Conservation (phyloP, 2,888 invertebrate species). For the Podabrus alpinus region DNA sequence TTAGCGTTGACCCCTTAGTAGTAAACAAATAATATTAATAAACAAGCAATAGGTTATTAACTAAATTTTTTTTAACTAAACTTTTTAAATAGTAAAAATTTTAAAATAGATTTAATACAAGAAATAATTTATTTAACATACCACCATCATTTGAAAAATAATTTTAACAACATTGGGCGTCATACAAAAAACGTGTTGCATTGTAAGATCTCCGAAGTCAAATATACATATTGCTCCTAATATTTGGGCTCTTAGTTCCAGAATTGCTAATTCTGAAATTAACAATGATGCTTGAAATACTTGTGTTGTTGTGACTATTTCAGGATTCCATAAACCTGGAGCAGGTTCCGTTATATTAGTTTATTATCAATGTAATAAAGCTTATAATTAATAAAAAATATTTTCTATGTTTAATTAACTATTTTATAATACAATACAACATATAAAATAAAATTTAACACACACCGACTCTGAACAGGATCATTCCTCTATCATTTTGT, state of each 20-base stretch:
- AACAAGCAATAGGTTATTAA: no score
- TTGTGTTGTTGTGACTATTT: conserved; percentile 66
- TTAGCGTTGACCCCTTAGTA: no score
- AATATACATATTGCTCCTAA: conserved; percentile 78
- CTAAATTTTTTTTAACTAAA: no score
- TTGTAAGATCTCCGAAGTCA: conserved; percentile 71
- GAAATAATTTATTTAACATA: conserved; percentile 51
- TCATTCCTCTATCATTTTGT: conserved; percentile 71
- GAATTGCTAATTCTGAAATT: conserved; percentile 71
- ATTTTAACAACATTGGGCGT: conserved; percentile 72
- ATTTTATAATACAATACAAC: no score
- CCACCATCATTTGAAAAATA: conserved; percentile 72
- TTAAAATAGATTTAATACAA: no score
- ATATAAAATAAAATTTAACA: background rate
- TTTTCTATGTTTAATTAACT: no score
- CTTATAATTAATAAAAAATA: no score
- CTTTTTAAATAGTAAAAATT: no score
- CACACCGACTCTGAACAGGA: conserved; percentile 73
- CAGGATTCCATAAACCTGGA: conserved; percentile 76
- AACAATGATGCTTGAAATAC: conserved; percentile 73
- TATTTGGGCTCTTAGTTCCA: conserved; percentile 77
- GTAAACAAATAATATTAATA: no score
- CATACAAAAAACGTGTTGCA: conserved; percentile 74
- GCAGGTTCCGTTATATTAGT: background rate
- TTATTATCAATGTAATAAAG: no score